Evolutionary conservation across 2,113 vertebrate genomes (phyloP).

Genomic region (Anolis carolinensis): DNA sequence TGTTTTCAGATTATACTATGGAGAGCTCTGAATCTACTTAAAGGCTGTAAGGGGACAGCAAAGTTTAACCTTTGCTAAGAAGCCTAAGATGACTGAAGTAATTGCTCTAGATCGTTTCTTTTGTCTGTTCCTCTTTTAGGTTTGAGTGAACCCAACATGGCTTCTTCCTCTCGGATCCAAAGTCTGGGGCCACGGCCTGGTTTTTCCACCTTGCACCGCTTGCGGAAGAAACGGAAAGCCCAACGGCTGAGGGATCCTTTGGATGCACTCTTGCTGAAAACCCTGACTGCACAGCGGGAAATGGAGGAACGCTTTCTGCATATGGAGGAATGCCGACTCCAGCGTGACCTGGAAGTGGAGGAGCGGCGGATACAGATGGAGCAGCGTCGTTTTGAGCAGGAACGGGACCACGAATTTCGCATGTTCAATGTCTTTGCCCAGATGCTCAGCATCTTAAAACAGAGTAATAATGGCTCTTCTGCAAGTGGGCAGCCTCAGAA

Average conservation of each 20-base stretch:
- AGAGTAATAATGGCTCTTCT: slow-evolving; percentile 42
- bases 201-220: slow-evolving; percentile 45
- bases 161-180: slow-evolving; percentile 60
- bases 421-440: slow-evolving; percentile 81
- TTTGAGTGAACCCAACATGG: slow-evolving; percentile 78
- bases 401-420: slow-evolving; percentile 82
- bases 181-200: slow-evolving; percentile 45
- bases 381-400: slow-evolving; percentile 78
- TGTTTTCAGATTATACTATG: too few species aligned
- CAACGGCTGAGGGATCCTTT: slow-evolving; percentile 62
- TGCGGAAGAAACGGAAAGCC: slow-evolving; percentile 64
- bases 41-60: too few species aligned
- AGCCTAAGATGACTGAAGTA: not conserved
- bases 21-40: too few species aligned
- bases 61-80: too few species aligned
- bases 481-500: slow-evolving; percentile 19
- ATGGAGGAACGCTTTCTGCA: slow-evolving; percentile 82
- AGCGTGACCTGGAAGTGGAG: slow-evolving; percentile 78
- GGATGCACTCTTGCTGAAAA: slow-evolving; percentile 77
- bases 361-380: slow-evolving; percentile 83
- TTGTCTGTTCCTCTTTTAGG: slow-evolving; percentile 46
- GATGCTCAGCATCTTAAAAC: slow-evolving; percentile 70
- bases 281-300: slow-evolving; percentile 78
- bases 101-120: not conserved
- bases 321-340: slow-evolving; percentile 77